These are phyloP conservation scores for Sinocyclocheilus anshuiensis DNA, from an alignment of 2,113 vertebrate species.

Conservation along the genomic window DNA sequence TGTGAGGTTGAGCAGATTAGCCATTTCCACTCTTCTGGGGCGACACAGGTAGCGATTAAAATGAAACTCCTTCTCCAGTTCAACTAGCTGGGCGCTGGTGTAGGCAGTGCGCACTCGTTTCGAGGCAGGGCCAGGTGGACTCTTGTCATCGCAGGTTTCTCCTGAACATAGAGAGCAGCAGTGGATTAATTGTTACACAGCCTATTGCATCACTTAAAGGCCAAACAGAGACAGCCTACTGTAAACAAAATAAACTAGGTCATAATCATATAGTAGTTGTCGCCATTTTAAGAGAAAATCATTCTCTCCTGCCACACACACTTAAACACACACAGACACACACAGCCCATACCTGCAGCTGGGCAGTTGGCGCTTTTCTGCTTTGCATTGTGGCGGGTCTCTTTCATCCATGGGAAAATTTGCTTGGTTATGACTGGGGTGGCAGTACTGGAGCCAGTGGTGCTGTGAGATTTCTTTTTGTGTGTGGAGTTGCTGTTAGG, in stretches of 20 bases:
- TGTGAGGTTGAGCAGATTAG: too few species aligned
- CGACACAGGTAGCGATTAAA: too few species aligned
- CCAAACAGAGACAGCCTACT: background rate
- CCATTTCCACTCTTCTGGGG: too few species aligned
- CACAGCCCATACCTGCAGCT: constrained; percentile 82
- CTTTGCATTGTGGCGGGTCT: constrained; percentile 92
- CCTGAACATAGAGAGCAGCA: constrained; percentile 71
- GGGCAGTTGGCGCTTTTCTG: constrained; percentile 90
- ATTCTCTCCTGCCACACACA: background rate
- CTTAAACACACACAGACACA: too few species aligned
- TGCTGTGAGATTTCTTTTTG: constrained; percentile 90
- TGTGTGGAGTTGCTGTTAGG: constrained; percentile 82
- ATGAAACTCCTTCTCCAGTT: too few species aligned
- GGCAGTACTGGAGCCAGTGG: constrained; percentile 75
- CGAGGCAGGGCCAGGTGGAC: constrained; percentile 93
- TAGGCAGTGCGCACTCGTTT: constrained; percentile 97
- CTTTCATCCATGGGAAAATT: constrained; percentile 92
- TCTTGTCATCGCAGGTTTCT: constrained; percentile 96
- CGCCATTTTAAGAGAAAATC: background rate
- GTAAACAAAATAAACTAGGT: constrained; percentile 8
- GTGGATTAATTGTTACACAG: background rate
- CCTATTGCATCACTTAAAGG: background rate
- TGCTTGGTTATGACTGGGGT: constrained; percentile 75
- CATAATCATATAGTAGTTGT: background rate
- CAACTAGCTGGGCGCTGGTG: constrained; percentile 90